These are phyloP conservation scores for Crenuchus spilurus DNA, from an alignment of 2,797 vertebrate genomes.

Conservation along the genomic window DNA sequence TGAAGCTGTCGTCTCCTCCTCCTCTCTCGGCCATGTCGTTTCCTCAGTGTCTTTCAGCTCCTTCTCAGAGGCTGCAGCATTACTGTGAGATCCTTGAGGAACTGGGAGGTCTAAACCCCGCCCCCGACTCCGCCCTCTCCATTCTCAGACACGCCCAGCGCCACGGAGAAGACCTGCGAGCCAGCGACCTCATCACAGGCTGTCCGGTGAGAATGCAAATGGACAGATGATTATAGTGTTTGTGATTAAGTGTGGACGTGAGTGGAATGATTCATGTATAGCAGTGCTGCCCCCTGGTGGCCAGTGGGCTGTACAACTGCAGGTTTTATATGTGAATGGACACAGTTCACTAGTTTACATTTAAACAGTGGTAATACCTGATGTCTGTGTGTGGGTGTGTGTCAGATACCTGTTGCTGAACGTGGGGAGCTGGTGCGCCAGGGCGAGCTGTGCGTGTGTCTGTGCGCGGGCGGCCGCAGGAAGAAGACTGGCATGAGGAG, in stretches of 20 bases:
- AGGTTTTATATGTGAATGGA: not conserved
- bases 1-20: conserved; percentile 71
- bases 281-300: not conserved
- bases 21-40: conserved; percentile 73
- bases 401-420: conserved; percentile 80
- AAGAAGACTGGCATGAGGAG: conserved; percentile 83
- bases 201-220: conserved; percentile 82
- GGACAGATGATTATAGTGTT: not conserved
- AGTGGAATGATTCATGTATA: not conserved
- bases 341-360: not conserved
- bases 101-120: conserved; percentile 81
- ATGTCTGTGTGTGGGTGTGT: conserved; percentile 22
- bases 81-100: conserved; percentile 86
- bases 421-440: conserved; percentile 87
- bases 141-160: conserved; percentile 82
- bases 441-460: conserved; percentile 81
- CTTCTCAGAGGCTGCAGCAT: conserved; percentile 81
- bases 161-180: conserved; percentile 86
- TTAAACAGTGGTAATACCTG: too few species aligned
- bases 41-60: conserved; percentile 81
- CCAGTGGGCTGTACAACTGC: not conserved
- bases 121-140: conserved; percentile 82
- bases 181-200: conserved; percentile 88
- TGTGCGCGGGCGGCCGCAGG: conserved; percentile 78
- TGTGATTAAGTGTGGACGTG: not conserved